Evolutionary conservation across 92 coral and sea anemone genomes (phyloP).

Genomic region (Zoanthus solanderi): DNA sequence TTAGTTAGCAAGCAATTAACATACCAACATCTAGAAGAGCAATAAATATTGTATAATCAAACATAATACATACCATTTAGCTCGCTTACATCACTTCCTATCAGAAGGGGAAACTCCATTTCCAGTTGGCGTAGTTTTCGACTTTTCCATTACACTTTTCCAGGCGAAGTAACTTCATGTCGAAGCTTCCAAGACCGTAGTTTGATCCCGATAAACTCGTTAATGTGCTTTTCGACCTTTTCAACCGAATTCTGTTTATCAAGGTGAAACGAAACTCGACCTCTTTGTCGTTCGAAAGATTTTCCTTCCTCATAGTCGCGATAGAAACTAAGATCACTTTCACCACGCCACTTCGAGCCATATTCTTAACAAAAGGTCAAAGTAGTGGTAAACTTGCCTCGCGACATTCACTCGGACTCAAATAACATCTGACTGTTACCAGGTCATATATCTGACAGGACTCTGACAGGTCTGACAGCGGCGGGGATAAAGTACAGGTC

Average conservation of each 20-base stretch:
- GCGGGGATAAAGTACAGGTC: too few species aligned
- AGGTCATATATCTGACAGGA: neutral
- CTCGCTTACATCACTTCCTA: conserved; percentile 35
- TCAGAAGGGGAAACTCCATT: conserved; percentile 47
- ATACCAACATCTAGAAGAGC: conserved; percentile 24
- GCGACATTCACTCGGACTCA: conserved; percentile 27
- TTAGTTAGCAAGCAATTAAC: conserved; percentile 1
- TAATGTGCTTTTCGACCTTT: conserved; percentile 43
- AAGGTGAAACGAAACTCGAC: conserved; percentile 54
- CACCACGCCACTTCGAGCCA: conserved; percentile 52
- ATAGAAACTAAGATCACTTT: conserved; percentile 56
- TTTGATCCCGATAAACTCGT: conserved; percentile 45
- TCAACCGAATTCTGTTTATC: conserved; percentile 37
- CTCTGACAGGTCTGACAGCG: neutral
- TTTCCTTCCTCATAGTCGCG: conserved; percentile 49
- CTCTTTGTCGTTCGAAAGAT: conserved; percentile 55
- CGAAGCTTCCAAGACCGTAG: conserved; percentile 48
- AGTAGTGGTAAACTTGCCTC: conserved; percentile 20
- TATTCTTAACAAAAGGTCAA: conserved; percentile 22
- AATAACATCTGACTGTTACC: conserved; percentile 41
- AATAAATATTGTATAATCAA: conserved; percentile 28
- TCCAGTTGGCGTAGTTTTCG: conserved; percentile 37
- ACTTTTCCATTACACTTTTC: conserved; percentile 52
- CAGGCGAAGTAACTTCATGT: conserved; percentile 47
- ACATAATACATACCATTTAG: conserved; percentile 46